Conservation (phyloP, 2,888 invertebrate species). For the Rhamphomyia laevipes region DNA sequence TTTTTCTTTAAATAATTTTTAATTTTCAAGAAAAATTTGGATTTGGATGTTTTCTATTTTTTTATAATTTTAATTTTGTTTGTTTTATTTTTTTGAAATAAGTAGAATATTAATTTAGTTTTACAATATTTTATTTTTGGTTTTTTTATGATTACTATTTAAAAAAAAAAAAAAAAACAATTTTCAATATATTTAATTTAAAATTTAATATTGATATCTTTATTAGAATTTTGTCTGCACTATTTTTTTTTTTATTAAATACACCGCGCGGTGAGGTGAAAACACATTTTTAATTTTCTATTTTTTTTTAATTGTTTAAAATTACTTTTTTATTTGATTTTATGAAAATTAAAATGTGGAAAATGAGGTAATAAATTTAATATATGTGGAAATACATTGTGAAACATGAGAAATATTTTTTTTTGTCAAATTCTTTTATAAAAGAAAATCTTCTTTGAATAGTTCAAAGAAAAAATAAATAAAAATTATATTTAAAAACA, state of each 20-base stretch:
- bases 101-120: too few relatives aligned
- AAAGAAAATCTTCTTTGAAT: background rate
- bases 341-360: conserved; percentile 25
- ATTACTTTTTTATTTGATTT: conserved; percentile 11
- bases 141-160: too few relatives aligned
- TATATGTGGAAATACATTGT: conserved; percentile 37
- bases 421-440: background rate
- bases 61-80: too few relatives aligned
- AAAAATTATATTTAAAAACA: conserved; percentile 9
- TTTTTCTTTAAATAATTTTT: too few relatives aligned
- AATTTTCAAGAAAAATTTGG: too few relatives aligned
- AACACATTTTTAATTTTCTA: conserved; percentile 6
- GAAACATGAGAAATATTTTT: conserved; percentile 35
- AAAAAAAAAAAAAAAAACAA: too few relatives aligned
- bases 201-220: too few relatives aligned
- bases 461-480: conserved; percentile 8
- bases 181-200: too few relatives aligned
- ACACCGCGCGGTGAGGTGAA: background rate
- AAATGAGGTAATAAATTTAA: conserved; percentile 36
- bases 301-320: conserved; percentile 4
- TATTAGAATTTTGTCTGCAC: background rate
- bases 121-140: too few relatives aligned
- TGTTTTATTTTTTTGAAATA: too few relatives aligned
- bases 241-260: background rate
- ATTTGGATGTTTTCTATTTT: too few relatives aligned